Evolutionary conservation across 2,888 invertebrate species (phyloP).

Genomic region (Drosophila mayaguana): DNA sequence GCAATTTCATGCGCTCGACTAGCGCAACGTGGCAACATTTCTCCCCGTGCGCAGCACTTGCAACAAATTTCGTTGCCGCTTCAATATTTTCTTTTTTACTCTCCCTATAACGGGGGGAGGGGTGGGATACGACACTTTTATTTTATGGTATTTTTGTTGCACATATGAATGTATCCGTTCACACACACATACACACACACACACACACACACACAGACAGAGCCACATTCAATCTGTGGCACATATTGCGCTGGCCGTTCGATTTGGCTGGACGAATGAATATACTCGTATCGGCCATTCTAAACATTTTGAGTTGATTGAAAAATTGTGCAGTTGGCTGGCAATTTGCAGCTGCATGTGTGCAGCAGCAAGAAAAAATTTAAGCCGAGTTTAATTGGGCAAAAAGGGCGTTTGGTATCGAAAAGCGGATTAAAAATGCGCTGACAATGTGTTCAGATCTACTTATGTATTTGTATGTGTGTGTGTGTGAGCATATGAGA

Average conservation of each 20-base stretch:
- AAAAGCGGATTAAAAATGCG: slow-evolving; percentile 51
- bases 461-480: neutral
- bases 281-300: slow-evolving; percentile 53
- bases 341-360: slow-evolving; percentile 47
- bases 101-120: slow-evolving; percentile 19
- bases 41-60: slow-evolving; percentile 37
- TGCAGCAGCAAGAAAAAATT: slow-evolving; percentile 32
- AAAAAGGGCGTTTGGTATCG: slow-evolving; percentile 44
- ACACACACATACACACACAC: slow-evolving; percentile 10
- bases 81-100: neutral
- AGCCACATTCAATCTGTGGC: slow-evolving; percentile 60
- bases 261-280: slow-evolving; percentile 61
- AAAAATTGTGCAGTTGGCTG: slow-evolving; percentile 78
- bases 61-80: slow-evolving; percentile 46
- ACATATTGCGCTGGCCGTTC: slow-evolving; percentile 55
- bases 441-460: slow-evolving; percentile 37
- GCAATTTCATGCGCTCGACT: slow-evolving; percentile 75
- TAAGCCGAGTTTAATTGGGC: slow-evolving; percentile 75
- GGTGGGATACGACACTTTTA: slow-evolving; percentile 50
- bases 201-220: slow-evolving; percentile 3
- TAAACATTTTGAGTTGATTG: slow-evolving; percentile 79
- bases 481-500: slow-evolving; percentile 1
- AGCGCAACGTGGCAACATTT: slow-evolving; percentile 45
- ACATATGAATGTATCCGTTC: slow-evolving; percentile 31
- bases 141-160: slow-evolving; percentile 65